Evolutionary conservation across 2,113 vertebrate genomes (phyloP), one percentile per base, ranked within the genome.

Genomic region (Dinomys branickii): DNA sequence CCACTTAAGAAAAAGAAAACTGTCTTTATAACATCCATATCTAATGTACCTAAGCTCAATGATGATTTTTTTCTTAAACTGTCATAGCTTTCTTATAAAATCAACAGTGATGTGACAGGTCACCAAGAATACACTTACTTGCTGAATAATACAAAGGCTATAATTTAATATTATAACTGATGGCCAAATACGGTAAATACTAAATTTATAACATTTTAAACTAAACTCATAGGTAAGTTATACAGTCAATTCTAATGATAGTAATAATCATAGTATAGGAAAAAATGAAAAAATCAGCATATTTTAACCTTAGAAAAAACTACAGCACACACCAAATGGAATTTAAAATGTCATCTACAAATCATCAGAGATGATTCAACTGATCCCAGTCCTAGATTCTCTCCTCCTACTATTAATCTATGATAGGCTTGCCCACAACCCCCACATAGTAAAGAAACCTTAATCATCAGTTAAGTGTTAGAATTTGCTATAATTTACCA

Each of bases 1-100:
- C 98, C 97, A 97, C 98, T 98, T 86, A 86, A 97, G 26, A 50
- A 83, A 47, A 90, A 86, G 94, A 97, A 90, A 86, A 90, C 9
- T 75, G 28, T 91, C 75, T 75, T 84, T 95, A 80, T 63, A 93
- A 97, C 52, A 56, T 5, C 85, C 11, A 35, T 59, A 85, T 69
- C 28, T 91, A 91, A 75, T 69, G 6, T 54, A 84, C 44, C 35
- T 96, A 94, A 88, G 2, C 24, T 83, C 52, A 78, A 59, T 30
- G 22, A 8, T 89, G 19, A 97, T 67, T 94, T 78, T 88, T 93
- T 26, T 80, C 50, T 73, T 69, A 91, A 94, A 93, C 6, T 92
- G 17, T 41, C 28, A 88, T 35, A 47, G 9, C 52, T 81, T 96
- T 88, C 78, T 88, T 87, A 88, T 38, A 85, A 95, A 97, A 94